Evolutionary conservation across 1,140 invertebrate species (phyloP).

Genomic region (Hypsibius dujardini): DNA sequence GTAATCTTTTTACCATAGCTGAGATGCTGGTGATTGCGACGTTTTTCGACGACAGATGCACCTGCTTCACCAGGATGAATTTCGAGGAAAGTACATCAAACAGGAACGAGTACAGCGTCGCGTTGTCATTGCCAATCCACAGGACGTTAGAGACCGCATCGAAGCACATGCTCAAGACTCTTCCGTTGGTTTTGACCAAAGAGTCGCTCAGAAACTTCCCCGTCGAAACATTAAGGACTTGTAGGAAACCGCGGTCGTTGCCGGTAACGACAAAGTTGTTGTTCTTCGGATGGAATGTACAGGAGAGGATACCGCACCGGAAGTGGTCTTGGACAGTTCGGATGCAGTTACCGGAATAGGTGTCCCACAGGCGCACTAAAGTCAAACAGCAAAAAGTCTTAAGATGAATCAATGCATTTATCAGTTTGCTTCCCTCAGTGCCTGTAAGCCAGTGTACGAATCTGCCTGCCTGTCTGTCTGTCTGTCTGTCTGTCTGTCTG

Average conservation of each 20-base stretch:
- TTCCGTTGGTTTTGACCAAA: conserved; percentile 51
- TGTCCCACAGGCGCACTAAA: conserved; percentile 56
- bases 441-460: too few relatives aligned
- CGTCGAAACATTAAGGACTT: conserved; percentile 66
- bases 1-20: too few relatives aligned
- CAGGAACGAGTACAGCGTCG: conserved; percentile 48
- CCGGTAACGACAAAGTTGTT: conserved; percentile 71
- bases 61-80: conserved; percentile 36
- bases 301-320: conserved; percentile 47
- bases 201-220: conserved; percentile 50
- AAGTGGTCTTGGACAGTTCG: conserved; percentile 46
- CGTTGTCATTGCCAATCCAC: conserved; percentile 65
- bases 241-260: conserved; percentile 53
- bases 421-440: too few relatives aligned
- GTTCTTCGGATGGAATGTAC: conserved; percentile 63
- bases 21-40: conserved; percentile 49
- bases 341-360: conserved; percentile 43
- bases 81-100: conserved; percentile 37
- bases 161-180: conserved; percentile 53
- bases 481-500: too few relatives aligned
- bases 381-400: too few relatives aligned
- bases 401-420: too few relatives aligned
- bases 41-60: conserved; percentile 30
- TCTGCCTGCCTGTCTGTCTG: too few relatives aligned
- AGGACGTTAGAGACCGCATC: conserved; percentile 57